Evolutionary conservation across 2,113 vertebrate species (phyloP).

Genomic region (Heterotis niloticus): DNA sequence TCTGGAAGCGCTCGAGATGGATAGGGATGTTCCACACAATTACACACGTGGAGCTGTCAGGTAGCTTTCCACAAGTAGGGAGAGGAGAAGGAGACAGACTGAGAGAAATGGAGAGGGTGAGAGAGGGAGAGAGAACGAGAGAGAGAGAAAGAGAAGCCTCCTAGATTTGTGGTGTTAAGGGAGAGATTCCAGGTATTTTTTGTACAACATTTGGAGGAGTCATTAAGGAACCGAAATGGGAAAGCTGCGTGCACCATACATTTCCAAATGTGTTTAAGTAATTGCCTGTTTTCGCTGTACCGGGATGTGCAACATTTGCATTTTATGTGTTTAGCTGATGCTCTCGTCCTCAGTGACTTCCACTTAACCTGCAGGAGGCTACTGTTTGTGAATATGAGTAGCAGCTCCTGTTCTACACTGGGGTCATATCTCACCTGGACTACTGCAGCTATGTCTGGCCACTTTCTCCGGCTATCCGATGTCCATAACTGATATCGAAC

Average conservation of each 20-base stretch:
- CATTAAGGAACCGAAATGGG: neutral
- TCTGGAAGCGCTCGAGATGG: constrained; percentile 25
- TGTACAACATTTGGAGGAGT: neutral
- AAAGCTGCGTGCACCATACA: neutral
- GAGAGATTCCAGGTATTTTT: neutral
- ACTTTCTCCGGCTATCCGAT: too few species aligned
- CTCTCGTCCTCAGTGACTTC: too few species aligned
- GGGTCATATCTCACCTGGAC: too few species aligned
- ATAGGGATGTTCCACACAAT: constrained; percentile 39
- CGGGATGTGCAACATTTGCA: neutral
- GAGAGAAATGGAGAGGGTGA: neutral
- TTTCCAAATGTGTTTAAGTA: constrained; percentile 7
- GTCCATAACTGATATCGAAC: too few species aligned
- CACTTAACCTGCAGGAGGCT: too few species aligned
- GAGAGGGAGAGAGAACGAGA: neutral
- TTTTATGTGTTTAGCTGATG: neutral
- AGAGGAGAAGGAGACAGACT: neutral
- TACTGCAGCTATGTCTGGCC: too few species aligned
- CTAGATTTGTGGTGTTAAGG: neutral
- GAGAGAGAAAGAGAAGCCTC: neutral
- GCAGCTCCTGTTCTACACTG: too few species aligned
- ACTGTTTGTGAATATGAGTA: too few species aligned
- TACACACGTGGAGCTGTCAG: constrained; percentile 38
- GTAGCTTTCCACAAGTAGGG: constrained; percentile 20
- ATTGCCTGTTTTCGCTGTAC: constrained; percentile 13